Evolutionary conservation across 2,888 invertebrate genomes (phyloP).

Genomic region (Matsumyia berberina): DNA sequence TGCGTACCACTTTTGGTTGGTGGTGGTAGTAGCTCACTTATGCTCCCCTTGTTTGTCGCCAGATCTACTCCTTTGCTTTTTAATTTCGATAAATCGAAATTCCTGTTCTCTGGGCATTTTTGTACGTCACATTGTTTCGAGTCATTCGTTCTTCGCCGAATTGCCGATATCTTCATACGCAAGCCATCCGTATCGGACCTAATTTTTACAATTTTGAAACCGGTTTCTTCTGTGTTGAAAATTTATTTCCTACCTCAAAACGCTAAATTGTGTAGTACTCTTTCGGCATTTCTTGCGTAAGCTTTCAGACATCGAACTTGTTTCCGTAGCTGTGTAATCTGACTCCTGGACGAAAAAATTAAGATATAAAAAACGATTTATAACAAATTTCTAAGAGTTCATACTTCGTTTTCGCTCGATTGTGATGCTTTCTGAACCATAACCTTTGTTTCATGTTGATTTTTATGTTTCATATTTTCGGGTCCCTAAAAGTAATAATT

Average conservation of each 20-base stretch:
- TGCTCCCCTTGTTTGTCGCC: constrained; percentile 14
- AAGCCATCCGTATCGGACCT: constrained; percentile 83
- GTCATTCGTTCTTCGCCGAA: constrained; percentile 78
- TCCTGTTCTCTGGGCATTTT: constrained; percentile 68
- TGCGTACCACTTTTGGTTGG: constrained; percentile 43
- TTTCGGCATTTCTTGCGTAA: constrained; percentile 61
- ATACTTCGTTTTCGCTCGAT: constrained; percentile 83
- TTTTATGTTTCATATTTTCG: constrained; percentile 71
- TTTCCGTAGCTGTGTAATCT: constrained; percentile 81
- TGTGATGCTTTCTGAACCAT: constrained; percentile 72
- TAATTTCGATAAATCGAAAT: constrained; percentile 65
- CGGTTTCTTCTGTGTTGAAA: background rate
- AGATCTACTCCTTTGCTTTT: constrained; percentile 44
- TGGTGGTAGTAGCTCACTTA: constrained; percentile 33
- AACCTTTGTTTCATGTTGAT: constrained; percentile 62
- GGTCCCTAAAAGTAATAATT: constrained; percentile 41
- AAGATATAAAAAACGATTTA: background rate
- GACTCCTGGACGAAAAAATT: constrained; percentile 79
- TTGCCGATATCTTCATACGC: constrained; percentile 84
- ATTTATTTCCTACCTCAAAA: constrained; percentile 66
- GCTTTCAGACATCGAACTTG: constrained; percentile 78
- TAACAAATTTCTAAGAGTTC: constrained; percentile 21
- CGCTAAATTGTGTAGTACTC: constrained; percentile 82
- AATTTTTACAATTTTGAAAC: constrained; percentile 31
- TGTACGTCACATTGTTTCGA: constrained; percentile 34